Percentiles rank a stretch among this genome's conserved stretches.
phyloP scores from a whole-genome alignment of 2,888 invertebrate genomes.

The Disparrhopalites patrizii region DNA sequence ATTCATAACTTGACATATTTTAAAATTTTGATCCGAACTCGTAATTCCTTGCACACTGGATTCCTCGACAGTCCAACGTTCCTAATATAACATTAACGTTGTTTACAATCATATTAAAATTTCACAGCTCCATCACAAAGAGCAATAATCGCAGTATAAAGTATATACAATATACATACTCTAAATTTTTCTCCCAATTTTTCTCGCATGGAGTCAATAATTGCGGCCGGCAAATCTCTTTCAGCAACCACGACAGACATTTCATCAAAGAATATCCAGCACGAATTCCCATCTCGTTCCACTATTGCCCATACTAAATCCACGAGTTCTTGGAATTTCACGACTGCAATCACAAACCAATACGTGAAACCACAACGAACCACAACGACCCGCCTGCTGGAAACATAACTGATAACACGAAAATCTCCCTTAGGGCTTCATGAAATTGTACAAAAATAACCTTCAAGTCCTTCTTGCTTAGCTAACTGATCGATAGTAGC shows the following conservation, averaged over 20 bases:
- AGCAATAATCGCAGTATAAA: too few relatives aligned
- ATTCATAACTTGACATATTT: constrained; percentile 11
- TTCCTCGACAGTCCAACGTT: constrained; percentile 16
- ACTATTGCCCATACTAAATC: constrained; percentile 20
- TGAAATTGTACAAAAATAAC: neutral
- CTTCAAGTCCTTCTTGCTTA: neutral
- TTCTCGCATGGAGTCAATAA: constrained; percentile 3
- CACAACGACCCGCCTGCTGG: too few relatives aligned
- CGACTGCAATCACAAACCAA: too few relatives aligned
- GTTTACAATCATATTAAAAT: too few relatives aligned
- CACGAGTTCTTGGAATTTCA: constrained; percentile 12
- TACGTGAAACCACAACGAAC: too few relatives aligned
- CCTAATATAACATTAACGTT: neutral
- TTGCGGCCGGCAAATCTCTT: constrained; percentile 1
- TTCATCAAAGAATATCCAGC: constrained; percentile 30
- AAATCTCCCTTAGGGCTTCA: too few relatives aligned
- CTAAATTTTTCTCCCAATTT: constrained; percentile 9
- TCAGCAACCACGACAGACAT: constrained; percentile 19
- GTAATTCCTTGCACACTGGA: neutral
- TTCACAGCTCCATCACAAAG: too few relatives aligned
- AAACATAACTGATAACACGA: too few relatives aligned
- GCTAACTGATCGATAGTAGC: constrained; percentile 20
- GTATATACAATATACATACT: constrained; percentile 14
- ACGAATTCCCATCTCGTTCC: constrained; percentile 13
- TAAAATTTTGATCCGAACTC: neutral